Conservation (phyloP, 2,113 vertebrate species). For the Embiotoca jacksoni region DNA sequence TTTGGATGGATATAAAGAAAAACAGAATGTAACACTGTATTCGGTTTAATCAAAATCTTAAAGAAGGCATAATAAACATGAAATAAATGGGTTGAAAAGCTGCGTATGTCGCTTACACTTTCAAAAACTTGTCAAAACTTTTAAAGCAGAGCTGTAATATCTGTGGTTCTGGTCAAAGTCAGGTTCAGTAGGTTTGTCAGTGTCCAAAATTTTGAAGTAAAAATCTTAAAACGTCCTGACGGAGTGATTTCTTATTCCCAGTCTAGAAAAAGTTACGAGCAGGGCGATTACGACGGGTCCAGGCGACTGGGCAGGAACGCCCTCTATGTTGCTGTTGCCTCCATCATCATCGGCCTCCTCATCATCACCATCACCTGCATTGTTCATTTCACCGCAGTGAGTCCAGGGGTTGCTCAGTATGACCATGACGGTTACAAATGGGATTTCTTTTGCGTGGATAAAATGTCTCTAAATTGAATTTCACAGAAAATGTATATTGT, state of each 20-base stretch:
- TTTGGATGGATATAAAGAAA: not conserved
- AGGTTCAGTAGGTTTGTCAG: not conserved
- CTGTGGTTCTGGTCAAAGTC: no score
- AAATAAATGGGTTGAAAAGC: not conserved
- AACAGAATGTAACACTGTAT: not conserved
- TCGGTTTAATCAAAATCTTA: not conserved
- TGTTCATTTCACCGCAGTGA: slow-evolving; percentile 86
- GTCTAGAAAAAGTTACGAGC: slow-evolving; percentile 91
- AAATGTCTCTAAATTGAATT: not conserved
- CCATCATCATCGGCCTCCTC: slow-evolving; percentile 90
- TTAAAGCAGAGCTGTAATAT: no score
- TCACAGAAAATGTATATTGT: not conserved
- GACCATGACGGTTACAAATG: no score
- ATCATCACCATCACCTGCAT: slow-evolving; percentile 85
- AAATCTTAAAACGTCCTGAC: no score
- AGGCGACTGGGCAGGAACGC: slow-evolving; percentile 89
- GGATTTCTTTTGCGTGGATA: not conserved
- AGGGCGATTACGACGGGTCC: slow-evolving; percentile 90
- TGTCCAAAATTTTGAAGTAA: no score
- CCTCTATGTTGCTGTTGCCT: slow-evolving; percentile 87
- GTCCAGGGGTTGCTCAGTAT: not conserved
- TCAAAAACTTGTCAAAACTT: no score
- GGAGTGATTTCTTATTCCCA: slow-evolving; percentile 59
- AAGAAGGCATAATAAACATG: not conserved
- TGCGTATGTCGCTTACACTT: not conserved